Percentiles rank a stretch among this genome's conserved stretches.
Conservation (phyloP, 2,888 invertebrate species). For the Pollenia amentaria region DNA sequence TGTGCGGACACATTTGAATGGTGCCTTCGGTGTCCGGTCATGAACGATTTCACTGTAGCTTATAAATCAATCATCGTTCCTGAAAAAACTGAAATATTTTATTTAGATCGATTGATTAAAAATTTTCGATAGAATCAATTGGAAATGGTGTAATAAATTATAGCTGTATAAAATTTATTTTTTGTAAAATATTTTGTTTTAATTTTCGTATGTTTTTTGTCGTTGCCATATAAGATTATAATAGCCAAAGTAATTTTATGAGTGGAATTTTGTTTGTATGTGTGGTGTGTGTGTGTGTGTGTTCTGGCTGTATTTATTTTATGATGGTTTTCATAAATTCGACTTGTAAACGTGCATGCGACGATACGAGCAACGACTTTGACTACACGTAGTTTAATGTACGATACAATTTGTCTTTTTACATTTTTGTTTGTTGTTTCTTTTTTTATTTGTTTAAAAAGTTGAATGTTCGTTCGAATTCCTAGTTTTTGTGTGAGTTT, state of each 20-base stretch:
- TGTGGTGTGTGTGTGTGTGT: slow-evolving; percentile 9
- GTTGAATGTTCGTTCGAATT: slow-evolving; percentile 64
- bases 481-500: slow-evolving; percentile 51
- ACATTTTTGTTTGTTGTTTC: slow-evolving; percentile 21
- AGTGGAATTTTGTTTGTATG: not conserved
- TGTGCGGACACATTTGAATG: no score
- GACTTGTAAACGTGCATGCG: slow-evolving; percentile 55
- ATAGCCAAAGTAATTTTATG: not conserved
- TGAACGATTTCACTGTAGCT: no score
- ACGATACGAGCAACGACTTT: not conserved
- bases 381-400: slow-evolving; percentile 31
- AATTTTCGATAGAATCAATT: no score
- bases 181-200: slow-evolving; percentile 36
- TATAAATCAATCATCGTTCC: no score
- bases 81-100: no score
- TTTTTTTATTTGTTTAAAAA: slow-evolving; percentile 50
- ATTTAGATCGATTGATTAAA: no score
- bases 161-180: slow-evolving; percentile 2
- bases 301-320: slow-evolving; percentile 40
- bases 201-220: slow-evolving; percentile 12
- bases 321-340: slow-evolving; percentile 71
- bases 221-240: slow-evolving; percentile 25
- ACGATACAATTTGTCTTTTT: slow-evolving; percentile 22
- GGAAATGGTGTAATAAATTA: slow-evolving; percentile 41
- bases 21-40: no score